A percentile compares a stretch with the other conserved stretches of the same genome.
Conservation (phyloP, 2,113 vertebrate genomes). For the Pimephales promelas region DNA sequence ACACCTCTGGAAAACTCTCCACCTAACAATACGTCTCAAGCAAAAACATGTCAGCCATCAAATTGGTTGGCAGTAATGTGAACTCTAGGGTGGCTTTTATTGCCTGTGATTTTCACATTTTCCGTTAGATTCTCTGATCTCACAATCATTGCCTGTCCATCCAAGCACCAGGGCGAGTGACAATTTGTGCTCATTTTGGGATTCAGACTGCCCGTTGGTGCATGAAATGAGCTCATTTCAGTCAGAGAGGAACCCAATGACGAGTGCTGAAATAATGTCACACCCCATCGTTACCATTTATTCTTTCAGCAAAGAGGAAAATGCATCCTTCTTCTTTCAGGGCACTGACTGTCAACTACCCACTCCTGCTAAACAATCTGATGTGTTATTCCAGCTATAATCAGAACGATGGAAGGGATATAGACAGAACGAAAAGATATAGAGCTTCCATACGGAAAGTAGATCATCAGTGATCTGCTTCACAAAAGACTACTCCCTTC, state of each 20-base stretch:
- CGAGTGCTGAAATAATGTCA: conserved; percentile 64
- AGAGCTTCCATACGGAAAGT: not conserved
- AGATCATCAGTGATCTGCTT: not conserved
- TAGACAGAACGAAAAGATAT: not conserved
- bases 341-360: conserved; percentile 15
- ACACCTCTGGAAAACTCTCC: conserved; percentile 17
- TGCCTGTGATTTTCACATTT: conserved; percentile 59
- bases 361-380: conserved; percentile 33
- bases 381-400: conserved; percentile 25
- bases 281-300: conserved; percentile 66
- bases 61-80: conserved; percentile 51
- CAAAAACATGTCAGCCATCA: conserved; percentile 47
- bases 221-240: conserved; percentile 77
- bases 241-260: conserved; percentile 67
- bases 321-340: conserved; percentile 18
- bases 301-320: conserved; percentile 50
- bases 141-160: conserved; percentile 48
- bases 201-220: conserved; percentile 63
- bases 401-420: conserved; percentile 28
- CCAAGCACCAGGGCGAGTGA: conserved; percentile 59
- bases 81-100: conserved; percentile 50
- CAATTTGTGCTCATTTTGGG: conserved; percentile 68
- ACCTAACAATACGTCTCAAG: conserved; percentile 18
- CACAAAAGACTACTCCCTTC: not conserved
- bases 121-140: conserved; percentile 49